These are phyloP conservation scores for Drosophila repleta DNA, from an alignment of 1,140 invertebrate species.

Conservation along the genomic window DNA sequence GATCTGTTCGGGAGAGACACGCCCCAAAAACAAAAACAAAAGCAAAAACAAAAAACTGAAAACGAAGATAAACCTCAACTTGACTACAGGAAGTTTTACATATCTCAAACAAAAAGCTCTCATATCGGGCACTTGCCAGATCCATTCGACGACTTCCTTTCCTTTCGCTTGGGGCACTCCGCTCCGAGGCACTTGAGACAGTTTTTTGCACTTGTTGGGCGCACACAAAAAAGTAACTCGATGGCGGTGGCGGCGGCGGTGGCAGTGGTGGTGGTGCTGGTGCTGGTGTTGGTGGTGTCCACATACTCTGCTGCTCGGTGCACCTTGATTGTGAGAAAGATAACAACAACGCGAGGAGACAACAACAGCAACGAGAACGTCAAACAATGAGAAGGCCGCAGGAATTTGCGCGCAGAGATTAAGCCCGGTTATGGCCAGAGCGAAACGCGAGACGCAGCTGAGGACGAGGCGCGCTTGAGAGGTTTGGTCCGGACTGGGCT, in stretches of 20 bases:
- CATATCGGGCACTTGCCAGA: slow-evolving; percentile 55
- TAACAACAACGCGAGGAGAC: slow-evolving; percentile 59
- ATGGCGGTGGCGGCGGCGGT: slow-evolving; percentile 32
- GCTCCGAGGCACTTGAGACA: slow-evolving; percentile 68
- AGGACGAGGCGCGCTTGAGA: background rate
- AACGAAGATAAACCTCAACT: slow-evolving; percentile 56
- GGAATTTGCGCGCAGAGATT: slow-evolving; percentile 74
- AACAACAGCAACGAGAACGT: slow-evolving; percentile 43
- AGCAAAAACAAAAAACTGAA: slow-evolving; percentile 3
- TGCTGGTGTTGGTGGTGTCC: slow-evolving; percentile 36
- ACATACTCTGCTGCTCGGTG: slow-evolving; percentile 53
- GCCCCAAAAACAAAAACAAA: slow-evolving; percentile 35
- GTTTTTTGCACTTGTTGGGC: slow-evolving; percentile 71
- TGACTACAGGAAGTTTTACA: slow-evolving; percentile 78
- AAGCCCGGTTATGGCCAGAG: slow-evolving; percentile 46
- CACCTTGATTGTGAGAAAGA: slow-evolving; percentile 82
- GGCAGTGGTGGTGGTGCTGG: background rate
- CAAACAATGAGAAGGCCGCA: slow-evolving; percentile 80
- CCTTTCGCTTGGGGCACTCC: slow-evolving; percentile 29
- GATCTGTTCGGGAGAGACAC: slow-evolving; percentile 51
- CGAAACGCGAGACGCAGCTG: background rate
- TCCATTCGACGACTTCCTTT: slow-evolving; percentile 71
- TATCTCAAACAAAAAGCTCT: slow-evolving; percentile 72
- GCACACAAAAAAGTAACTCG: slow-evolving; percentile 37
- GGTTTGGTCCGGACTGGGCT: background rate